Base-by-base conservation (phyloP, 1,140 invertebrate species). In the Protaetia brevitarsis region DNA sequence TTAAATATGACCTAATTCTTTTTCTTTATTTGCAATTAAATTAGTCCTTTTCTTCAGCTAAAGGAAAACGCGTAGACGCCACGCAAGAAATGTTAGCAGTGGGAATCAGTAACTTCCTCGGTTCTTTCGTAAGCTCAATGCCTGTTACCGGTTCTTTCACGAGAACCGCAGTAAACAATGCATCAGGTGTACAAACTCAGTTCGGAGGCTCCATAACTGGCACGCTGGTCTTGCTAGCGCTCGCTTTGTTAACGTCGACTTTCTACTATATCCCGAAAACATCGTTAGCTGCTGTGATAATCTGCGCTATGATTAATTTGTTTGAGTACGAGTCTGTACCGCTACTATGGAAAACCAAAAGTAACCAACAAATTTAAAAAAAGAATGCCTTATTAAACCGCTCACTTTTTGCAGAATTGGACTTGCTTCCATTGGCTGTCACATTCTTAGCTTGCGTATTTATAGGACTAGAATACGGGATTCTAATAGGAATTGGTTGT, bases 131-230 rank as follows among this genome's bases (percentile, higher is more conserved):
- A 13, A 85, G 85, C 3, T 95, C 94, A 0, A 92, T 94, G 82
- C 95, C 95, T 2, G 85, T 90, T 0, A 94, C 95, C 0, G 95
- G 92, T 41, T 94, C 91, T 57, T 94, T 95, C 79, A 91, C 91
- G 0, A 83, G 93, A 69, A 95, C 94, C 16, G 95, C 95, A 1
- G 88, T 98, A 1, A 97, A 97, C 79, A 89, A 94, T 74, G 89
- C 92, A 23, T 95, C 93, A 71, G 95, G 95, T 19, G 95, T 96
- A 0, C 84, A 85, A 72, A 96, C 94, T 0, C 87, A 92, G 2
- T 84, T 93, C 63, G 92, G 92, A 13, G 93, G 93, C 7, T 76
- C 94, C 19, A 82, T 90, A 28, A 91, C 89, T 11, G 90, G 86
- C 71, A 71, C 76, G n/a, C 74, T 92, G 41, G 87, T 93, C 2